Conservation (phyloP, 2,888 invertebrate species). For the Anoplius nigerrimus region DNA sequence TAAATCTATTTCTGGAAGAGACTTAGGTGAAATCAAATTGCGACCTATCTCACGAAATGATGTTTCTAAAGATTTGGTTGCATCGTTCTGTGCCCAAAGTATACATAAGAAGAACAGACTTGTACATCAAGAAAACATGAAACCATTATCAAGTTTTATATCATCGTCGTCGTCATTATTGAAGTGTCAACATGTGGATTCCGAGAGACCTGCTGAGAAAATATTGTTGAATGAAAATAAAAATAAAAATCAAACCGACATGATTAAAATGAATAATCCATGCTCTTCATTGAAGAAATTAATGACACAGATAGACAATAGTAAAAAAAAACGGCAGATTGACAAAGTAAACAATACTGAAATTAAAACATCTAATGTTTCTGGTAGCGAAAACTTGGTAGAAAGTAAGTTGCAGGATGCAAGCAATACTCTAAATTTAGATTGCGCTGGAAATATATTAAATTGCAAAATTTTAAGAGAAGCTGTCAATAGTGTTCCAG, state of each 20-base stretch:
- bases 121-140: slow-evolving; percentile 10
- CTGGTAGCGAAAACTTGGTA: not conserved
- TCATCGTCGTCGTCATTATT: not conserved
- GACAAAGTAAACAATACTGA: not conserved
- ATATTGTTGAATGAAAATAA: not conserved
- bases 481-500: slow-evolving; percentile 61
- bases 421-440: not conserved
- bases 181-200: not conserved
- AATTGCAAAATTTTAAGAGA: slow-evolving; percentile 59
- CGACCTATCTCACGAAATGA: slow-evolving; percentile 44
- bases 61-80: slow-evolving; percentile 40
- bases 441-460: slow-evolving; percentile 3
- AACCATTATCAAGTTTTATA: not conserved
- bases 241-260: too few species aligned
- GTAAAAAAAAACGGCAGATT: too few species aligned
- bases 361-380: not conserved
- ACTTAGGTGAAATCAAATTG: slow-evolving; percentile 61
- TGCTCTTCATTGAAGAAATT: too few species aligned
- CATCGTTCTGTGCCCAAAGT: slow-evolving; percentile 41
- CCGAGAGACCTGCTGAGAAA: not conserved
- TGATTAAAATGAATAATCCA: too few species aligned
- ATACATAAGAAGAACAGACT: slow-evolving; percentile 17
- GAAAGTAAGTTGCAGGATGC: not conserved
- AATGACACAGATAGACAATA: not conserved
- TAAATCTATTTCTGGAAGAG: slow-evolving; percentile 57